Evolutionary conservation across 2,888 invertebrate species (phyloP).

Genomic region (Ectemnius cavifrons): DNA sequence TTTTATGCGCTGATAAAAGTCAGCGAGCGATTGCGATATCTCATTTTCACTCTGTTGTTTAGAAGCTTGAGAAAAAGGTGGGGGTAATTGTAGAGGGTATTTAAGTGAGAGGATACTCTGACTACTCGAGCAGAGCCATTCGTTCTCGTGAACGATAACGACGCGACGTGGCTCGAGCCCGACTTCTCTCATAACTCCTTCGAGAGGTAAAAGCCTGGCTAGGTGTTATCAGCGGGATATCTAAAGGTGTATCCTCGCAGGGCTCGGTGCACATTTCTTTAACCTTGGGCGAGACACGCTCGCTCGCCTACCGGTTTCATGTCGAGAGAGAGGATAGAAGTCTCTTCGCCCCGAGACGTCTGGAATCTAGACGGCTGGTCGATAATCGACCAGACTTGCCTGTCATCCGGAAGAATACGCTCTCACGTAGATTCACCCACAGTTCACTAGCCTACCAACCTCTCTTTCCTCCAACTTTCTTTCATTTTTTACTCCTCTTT

Average conservation of each 20-base stretch:
- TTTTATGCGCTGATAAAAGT: too few relatives aligned
- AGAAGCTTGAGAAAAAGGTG: too few relatives aligned
- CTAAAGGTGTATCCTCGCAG: constrained; percentile 3
- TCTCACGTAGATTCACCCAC: constrained; percentile 26
- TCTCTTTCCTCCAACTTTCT: neutral
- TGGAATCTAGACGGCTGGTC: constrained; percentile 38
- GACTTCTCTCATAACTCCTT: too few relatives aligned
- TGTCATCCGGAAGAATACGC: constrained; percentile 40
- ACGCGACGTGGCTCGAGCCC: too few relatives aligned
- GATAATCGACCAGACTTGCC: constrained; percentile 43
- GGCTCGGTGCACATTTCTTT: neutral
- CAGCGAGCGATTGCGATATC: too few relatives aligned
- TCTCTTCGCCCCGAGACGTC: constrained; percentile 20
- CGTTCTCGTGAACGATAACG: too few relatives aligned
- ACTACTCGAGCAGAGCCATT: too few relatives aligned
- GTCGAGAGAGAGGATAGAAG: constrained; percentile 15
- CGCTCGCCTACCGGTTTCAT: constrained; percentile 11
- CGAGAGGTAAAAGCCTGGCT: too few relatives aligned
- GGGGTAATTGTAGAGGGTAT: too few relatives aligned
- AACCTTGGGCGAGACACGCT: constrained; percentile 16
- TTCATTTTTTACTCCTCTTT: too few relatives aligned
- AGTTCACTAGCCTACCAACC: constrained; percentile 6
- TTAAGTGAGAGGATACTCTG: too few relatives aligned
- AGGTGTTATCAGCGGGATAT: constrained; percentile 2
- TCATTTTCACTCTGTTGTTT: too few relatives aligned